Evolutionary conservation across 2,797 vertebrate species (phyloP), one percentile per base, ranked within the genome.

Genomic region (Cyclura pinguis): DNA sequence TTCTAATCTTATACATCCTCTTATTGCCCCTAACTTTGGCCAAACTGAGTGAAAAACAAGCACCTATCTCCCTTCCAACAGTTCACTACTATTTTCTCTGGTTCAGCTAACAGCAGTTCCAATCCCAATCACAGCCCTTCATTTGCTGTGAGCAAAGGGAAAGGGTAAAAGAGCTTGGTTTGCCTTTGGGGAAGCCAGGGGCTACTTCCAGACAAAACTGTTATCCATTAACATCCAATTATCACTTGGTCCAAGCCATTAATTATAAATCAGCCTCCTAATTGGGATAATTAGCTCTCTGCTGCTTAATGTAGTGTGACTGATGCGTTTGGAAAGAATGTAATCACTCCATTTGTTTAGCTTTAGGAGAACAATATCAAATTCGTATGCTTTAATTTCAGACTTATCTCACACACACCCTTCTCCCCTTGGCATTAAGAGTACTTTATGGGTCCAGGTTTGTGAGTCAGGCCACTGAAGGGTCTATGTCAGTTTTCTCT

Each of bases 171-270:
- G 35, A 73, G 83, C 73, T 69, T n/a, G 92, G 91, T 88, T 82
- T 93, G 95, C 95, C 95, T 93, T 93, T 29, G 88, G 95, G 94
- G 89, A 95, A 95, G 93, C 35, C 32, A 55, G 89, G 93, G 85
- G 95, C 95, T 94, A 93, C 96, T 97, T 96, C 91, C 96, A 97
- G 94, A 97, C 97, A 98, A 98, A 97, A 98, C 97, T 97, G 98
- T 98, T 98, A 98, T 98, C 98, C 98, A 99, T 99, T 99, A 99
- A 98, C 98, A 99, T 98, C 98, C 97, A 99, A 99, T 99, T 98
- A 99, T 97, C 97, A 97, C 97, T 97, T 88, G 96, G 98, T 98
- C 97, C 98, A 97, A 98, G 97, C 97, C 98, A 99, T 99, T 99
- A 99, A 98, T 98, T 99, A 98, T 98, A 98, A 98, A 98, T 98